Conservation (phyloP, 2,113 vertebrate genomes). For the Solenodon paradoxus region DNA sequence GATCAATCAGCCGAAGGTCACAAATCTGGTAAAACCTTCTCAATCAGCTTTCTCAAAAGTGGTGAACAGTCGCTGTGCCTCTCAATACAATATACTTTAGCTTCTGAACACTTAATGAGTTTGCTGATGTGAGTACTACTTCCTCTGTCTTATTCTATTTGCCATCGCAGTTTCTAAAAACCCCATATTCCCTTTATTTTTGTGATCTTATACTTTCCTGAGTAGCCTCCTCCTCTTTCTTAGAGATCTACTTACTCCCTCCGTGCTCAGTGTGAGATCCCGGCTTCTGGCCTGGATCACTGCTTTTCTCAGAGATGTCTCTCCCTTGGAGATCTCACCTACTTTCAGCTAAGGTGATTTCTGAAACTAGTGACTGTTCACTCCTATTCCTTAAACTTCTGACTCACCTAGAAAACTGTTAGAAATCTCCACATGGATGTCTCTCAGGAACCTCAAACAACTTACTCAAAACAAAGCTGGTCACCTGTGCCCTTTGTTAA, state of each 20-base stretch:
- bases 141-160: background rate
- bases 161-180: background rate
- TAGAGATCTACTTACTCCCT: background rate
- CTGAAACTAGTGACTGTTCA: background rate
- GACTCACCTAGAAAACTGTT: background rate
- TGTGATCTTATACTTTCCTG: background rate
- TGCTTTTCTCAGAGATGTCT: background rate
- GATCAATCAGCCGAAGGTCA: background rate
- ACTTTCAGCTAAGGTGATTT: background rate
- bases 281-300: background rate
- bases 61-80: background rate
- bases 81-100: background rate
- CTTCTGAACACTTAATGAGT: background rate
- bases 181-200: background rate
- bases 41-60: background rate
- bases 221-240: background rate
- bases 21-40: background rate
- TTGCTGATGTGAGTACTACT: background rate
- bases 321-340: background rate
- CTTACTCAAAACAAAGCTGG: background rate
- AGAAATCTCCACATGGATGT: background rate
- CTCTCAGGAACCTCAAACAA: background rate
- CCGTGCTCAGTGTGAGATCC: background rate
- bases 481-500: background rate
- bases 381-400: background rate